A percentile compares a stretch with the other conserved stretches of the same genome.
These are phyloP conservation scores for Phytoseiulus persimilis DNA, from an alignment of 2,888 invertebrate genomes.

Conservation along the genomic window DNA sequence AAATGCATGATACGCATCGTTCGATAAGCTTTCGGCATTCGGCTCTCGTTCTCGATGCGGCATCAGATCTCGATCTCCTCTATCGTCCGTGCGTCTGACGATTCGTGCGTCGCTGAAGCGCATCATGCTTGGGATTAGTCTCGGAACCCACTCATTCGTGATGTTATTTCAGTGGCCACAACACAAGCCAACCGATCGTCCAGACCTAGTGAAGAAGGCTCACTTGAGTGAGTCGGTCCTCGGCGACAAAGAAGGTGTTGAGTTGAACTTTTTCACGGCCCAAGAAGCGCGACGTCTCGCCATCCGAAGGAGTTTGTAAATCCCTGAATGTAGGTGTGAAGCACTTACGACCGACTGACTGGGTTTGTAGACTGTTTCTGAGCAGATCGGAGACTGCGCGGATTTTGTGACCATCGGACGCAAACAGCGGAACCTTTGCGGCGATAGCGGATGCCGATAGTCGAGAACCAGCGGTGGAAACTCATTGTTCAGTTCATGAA, in stretches of 20 bases:
- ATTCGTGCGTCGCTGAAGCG: neutral
- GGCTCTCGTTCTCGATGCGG: neutral
- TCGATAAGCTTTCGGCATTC: neutral
- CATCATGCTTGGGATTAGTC: neutral
- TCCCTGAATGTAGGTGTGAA: neutral
- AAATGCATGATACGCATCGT: neutral
- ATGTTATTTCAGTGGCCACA: neutral
- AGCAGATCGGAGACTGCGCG: neutral
- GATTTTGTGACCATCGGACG: neutral
- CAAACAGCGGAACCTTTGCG: neutral
- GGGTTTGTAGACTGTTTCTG: neutral
- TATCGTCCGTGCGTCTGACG: neutral
- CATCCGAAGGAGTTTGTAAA: neutral
- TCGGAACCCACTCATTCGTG: neutral
- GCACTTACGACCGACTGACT: neutral
- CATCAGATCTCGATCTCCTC: neutral
- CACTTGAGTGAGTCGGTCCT: neutral
- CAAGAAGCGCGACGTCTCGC: neutral
- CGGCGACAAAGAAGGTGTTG: neutral
- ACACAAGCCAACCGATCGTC: neutral
- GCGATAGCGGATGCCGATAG: too few relatives aligned
- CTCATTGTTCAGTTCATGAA: too few relatives aligned
- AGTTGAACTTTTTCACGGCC: constrained; percentile 5
- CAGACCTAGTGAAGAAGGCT: neutral
- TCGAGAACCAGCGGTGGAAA: too few relatives aligned